Evolutionary conservation across 2,888 invertebrate genomes (phyloP).

Genomic region (Athripsodes cinereus): DNA sequence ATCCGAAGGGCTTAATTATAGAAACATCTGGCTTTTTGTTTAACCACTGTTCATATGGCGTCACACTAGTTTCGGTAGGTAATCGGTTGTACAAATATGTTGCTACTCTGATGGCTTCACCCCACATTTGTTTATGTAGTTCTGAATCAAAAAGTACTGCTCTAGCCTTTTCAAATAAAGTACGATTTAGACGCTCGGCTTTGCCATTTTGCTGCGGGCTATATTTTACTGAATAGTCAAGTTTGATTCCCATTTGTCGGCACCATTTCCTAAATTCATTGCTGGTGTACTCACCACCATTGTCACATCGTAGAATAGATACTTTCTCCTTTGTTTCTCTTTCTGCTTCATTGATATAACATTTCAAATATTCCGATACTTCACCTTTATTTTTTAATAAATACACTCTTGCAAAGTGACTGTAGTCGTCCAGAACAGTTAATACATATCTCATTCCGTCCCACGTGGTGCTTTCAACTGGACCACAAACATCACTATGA

Average conservation of each 20-base stretch:
- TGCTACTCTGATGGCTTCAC: not conserved
- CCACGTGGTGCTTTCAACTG: not conserved
- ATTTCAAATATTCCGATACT: not conserved
- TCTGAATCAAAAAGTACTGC: not conserved
- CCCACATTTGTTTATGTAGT: not conserved
- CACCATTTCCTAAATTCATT: not conserved
- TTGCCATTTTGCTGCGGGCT: not conserved
- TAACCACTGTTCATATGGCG: not conserved
- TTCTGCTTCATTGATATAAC: not conserved
- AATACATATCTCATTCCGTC: not conserved
- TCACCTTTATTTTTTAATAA: conserved; percentile 2
- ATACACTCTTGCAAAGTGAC: not conserved
- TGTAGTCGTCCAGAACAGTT: not conserved
- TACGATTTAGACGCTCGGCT: not conserved
- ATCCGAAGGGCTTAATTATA: not conserved
- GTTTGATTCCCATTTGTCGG: not conserved
- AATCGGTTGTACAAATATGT: not conserved
- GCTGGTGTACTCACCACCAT: not conserved
- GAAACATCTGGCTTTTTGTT: not conserved
- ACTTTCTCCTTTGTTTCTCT: conserved; percentile 1
- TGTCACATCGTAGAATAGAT: not conserved
- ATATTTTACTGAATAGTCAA: not conserved
- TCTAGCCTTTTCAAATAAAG: not conserved
- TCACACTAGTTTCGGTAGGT: not conserved
- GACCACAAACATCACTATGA: not conserved